Evolutionary conservation across 2,113 vertebrate genomes (phyloP), one percentile per base, ranked within the genome.

Genomic region (Eudorcas thomsonii): DNA sequence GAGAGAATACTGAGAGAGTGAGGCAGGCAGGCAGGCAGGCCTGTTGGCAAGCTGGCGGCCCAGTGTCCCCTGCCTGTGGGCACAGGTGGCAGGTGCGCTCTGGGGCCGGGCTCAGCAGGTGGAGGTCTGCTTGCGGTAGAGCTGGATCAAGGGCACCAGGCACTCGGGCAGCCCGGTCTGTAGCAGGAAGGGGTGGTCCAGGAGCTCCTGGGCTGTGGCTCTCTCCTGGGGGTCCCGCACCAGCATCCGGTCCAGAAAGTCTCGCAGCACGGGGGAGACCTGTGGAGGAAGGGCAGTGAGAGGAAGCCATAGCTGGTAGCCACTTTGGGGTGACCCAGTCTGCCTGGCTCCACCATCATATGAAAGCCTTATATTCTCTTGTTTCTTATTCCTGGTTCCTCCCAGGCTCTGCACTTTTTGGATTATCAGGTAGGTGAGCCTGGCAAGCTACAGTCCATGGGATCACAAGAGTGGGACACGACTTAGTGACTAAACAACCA

Each of bases 221-320:
- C 99, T 99, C 97, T 99, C 99, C 33, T 99, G 45, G 0, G 99
- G 99, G 88, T 99, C 99, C 97, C 99, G 99, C 6, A 99, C 99
- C 98, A 99, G 91, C 99, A 99, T 99, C 90, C 99, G 99, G 83
- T 99, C 99, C 99, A 99, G 98, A 98, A 99, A 99, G 98, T 99
- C 99, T 97, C 99, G 99, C 54, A 99, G 99, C 97, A 99, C 99
- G 1, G 99, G 99, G 30, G 99, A 99, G 87, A 99, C 99, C 99
- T 99, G 98, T 67, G 95, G 78, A 98, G 97, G 90, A 10, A 93
- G 33, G 45, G 54, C 57, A 33, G 54, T 0, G 50, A 86, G 45
- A 54, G 43, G 91, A 88, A 92, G 92, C 52, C 54, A 25, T 2
- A 2, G 25, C 36, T 39, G 64, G 23, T n/a, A 87, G 78, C 80